Base-by-base conservation (phyloP, 53 echinoderm and acorn worm species). In the Antedon mediterranea region DNA sequence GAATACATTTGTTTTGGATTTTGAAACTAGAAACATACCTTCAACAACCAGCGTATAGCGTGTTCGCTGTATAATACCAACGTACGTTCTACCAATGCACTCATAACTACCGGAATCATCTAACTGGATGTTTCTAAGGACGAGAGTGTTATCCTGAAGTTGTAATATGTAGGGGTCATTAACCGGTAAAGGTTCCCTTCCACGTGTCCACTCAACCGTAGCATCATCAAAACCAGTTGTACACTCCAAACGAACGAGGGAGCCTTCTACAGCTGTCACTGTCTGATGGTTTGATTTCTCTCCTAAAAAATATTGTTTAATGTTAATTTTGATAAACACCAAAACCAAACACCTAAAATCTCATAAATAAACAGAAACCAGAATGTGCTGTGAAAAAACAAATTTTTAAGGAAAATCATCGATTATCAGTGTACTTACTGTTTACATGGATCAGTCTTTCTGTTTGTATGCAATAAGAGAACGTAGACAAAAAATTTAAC, bases 21-120 rank as follows among this genome's bases (percentile, higher is more conserved):
- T n/a, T n/a, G n/a, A n/a, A n/a, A 6, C 37, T 6, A 37, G 11
- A 37, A 6, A 26, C 74, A 34, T 76, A 94, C 94, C 94, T 87
- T 94, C 83, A 20, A 94, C 89, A 3, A 89, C 86, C 26, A 94
- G 89, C 23, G 88, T 94, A 31, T 89, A 80, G 3, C 83, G 81
- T 75, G 79, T 86, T 76, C 81, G 85, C 77, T 91, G 89, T 29
- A 94, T 77, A 26, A 82, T 85, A 33, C 90, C 90, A 43, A 87
- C 83, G 75, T 82, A 81, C 74, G 85, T 91, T 71, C 82, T 82
- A 6, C 91, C 94, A 0, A 91, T 94, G 37, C 94, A 94, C 32
- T 75, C 43, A 34, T 94, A 94, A 76, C 84, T 88, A 4, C 94
- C 94, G 1, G 89, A 79, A 75, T 94, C 94, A 9, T 86, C 80